Evolutionary conservation across 2,888 invertebrate species (phyloP).

Genomic region (Dermolepida albohirtum): DNA sequence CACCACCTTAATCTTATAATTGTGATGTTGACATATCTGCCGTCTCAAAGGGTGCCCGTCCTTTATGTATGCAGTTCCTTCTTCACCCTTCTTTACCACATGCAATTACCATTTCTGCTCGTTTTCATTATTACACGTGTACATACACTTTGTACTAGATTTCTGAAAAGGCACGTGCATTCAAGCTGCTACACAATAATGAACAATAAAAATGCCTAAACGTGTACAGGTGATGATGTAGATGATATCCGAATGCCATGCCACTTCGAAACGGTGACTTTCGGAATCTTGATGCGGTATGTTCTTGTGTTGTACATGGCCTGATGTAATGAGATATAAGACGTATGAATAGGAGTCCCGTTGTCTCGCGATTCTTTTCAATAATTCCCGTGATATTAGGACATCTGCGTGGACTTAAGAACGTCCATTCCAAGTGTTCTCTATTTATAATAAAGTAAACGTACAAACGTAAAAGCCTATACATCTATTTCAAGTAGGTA

Average conservation of each 20-base stretch:
- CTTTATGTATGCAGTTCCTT: too few relatives aligned
- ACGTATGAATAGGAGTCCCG: conserved; percentile 45
- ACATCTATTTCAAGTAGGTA: too few relatives aligned
- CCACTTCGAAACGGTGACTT: conserved; percentile 25
- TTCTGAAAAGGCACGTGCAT: conserved; percentile 28
- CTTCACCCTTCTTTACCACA: too few relatives aligned
- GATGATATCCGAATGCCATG: conserved; percentile 43
- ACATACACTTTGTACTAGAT: conserved; percentile 1
- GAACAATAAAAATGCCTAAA: conserved; percentile 42
- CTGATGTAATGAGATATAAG: conserved; percentile 44
- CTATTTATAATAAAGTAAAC: too few relatives aligned
- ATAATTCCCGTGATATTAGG: conserved; percentile 46
- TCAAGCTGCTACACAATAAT: conserved; percentile 27
- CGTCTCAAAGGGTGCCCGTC: neutral
- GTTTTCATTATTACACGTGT: conserved; percentile 3
- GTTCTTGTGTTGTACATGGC: conserved; percentile 26
- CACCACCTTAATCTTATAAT: conserved; percentile 19
- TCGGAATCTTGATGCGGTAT: conserved; percentile 37
- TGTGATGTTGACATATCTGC: conserved; percentile 26
- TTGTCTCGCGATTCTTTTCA: conserved; percentile 46
- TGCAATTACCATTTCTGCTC: conserved; percentile 9
- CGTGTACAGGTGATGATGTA: conserved; percentile 45
- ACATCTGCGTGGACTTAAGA: conserved; percentile 43
- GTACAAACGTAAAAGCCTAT: too few relatives aligned
- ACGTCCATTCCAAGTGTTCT: neutral